phyloP scores from a whole-genome alignment of 2,797 vertebrate species.

The Acrocephalus scirpaceus region DNA sequence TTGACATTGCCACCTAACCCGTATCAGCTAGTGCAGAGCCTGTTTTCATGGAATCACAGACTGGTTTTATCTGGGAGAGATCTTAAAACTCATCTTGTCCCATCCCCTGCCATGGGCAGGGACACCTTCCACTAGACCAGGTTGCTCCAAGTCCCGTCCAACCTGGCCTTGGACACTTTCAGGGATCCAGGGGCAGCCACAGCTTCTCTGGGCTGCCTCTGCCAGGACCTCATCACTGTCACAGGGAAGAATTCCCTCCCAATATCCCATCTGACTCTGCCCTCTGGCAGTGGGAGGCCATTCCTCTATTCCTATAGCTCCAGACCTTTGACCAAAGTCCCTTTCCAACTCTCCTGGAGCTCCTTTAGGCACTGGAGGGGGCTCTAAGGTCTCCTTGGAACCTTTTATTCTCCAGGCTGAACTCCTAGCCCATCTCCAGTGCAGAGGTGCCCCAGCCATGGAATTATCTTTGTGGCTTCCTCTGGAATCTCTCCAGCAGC shows the following conservation, averaged over 20 bases:
- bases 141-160: not conserved
- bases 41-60: not conserved
- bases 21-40: not conserved
- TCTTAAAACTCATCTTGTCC: not conserved
- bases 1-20: not conserved
- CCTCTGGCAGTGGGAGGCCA: not conserved
- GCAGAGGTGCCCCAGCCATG: not conserved
- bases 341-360: not conserved
- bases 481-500: not conserved
- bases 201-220: not conserved
- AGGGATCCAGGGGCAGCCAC: not conserved
- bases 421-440: not conserved
- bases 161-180: not conserved
- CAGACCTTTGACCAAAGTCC: not conserved
- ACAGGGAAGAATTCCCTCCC: not conserved
- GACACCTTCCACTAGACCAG: fast-evolving
- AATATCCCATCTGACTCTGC: not conserved
- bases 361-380: not conserved
- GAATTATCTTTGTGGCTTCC: not conserved
- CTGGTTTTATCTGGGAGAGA: not conserved
- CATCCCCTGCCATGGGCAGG: not conserved
- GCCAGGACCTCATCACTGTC: not conserved
- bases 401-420: not conserved
- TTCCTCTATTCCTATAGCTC: not conserved
- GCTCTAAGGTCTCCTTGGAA: not conserved